Evolutionary conservation across 2,113 vertebrate genomes (phyloP).

Genomic region (Grammomys surdaster): DNA sequence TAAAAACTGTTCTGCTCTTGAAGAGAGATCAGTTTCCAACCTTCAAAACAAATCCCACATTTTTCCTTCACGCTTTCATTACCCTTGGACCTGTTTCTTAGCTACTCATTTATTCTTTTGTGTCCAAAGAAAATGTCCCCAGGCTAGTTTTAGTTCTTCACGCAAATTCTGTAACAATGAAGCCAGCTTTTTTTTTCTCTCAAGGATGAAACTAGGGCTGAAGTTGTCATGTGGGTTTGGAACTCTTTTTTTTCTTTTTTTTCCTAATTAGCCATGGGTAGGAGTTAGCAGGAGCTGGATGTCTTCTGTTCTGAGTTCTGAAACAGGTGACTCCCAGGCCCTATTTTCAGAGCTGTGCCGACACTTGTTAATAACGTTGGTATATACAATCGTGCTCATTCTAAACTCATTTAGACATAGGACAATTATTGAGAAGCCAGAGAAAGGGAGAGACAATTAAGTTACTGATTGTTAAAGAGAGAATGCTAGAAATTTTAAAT

Average conservation of each 20-base stretch:
- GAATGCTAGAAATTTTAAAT: slow-evolving; percentile 3
- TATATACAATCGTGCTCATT: slow-evolving; percentile 48
- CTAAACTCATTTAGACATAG: slow-evolving; percentile 69
- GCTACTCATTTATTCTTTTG: not conserved
- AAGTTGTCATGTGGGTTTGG: not conserved
- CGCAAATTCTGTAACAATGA: not conserved
- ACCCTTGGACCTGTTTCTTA: not conserved
- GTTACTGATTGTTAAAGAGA: not conserved
- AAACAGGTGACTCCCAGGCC: slow-evolving; percentile 23
- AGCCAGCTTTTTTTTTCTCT: not conserved
- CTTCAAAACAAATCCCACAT: not conserved
- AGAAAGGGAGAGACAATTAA: slow-evolving; percentile 43
- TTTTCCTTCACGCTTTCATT: not conserved
- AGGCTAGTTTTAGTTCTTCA: not conserved
- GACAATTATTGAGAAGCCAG: slow-evolving; percentile 51
- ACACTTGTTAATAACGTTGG: slow-evolving; percentile 73
- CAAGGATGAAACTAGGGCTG: not conserved
- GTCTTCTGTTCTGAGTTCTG: slow-evolving; percentile 36
- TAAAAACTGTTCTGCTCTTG: slow-evolving; percentile 51
- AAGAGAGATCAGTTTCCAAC: slow-evolving; percentile 32
- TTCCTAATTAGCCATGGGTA: not conserved
- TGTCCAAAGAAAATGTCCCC: not conserved
- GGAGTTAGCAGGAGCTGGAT: slow-evolving; percentile 25
- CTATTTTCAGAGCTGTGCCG: slow-evolving; percentile 68
- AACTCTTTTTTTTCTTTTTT: not conserved